Conservation (phyloP, 2,113 vertebrate genomes). For the Monarcha castaneiventris region DNA sequence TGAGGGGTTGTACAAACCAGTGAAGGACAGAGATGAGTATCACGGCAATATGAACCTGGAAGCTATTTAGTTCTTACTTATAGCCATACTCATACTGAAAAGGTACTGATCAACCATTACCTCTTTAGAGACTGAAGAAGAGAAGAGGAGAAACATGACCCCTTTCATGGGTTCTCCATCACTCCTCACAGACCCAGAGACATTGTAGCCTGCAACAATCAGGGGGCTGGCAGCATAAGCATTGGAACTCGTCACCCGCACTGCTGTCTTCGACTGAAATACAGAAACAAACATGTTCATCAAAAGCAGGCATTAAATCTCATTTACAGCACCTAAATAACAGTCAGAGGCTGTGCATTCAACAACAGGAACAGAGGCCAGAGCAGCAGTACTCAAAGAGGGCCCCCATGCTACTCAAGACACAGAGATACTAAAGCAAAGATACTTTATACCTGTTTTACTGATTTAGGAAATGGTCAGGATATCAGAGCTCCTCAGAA, state of each 20-base stretch:
- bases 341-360: neutral
- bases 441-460: neutral
- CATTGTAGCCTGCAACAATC: constrained; percentile 91
- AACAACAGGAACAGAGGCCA: neutral
- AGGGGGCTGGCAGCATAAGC: constrained; percentile 82
- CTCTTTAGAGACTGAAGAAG: constrained; percentile 82
- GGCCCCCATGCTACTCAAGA: neutral
- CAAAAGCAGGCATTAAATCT: neutral
- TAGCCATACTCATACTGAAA: neutral
- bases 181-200: constrained; percentile 91
- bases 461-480: neutral
- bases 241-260: constrained; percentile 87
- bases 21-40: neutral
- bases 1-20: neutral
- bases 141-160: constrained; percentile 96
- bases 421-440: neutral
- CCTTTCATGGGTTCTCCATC: constrained; percentile 98
- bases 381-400: neutral
- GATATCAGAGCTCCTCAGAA: neutral
- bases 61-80: neutral
- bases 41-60: neutral
- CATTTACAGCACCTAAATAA: neutral
- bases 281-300: neutral
- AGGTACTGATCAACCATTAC: constrained; percentile 58
- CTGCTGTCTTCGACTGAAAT: constrained; percentile 81